These are phyloP conservation scores for Leguminivora glycinivorella DNA, from an alignment of 1,140 invertebrate species.

Conservation along the genomic window DNA sequence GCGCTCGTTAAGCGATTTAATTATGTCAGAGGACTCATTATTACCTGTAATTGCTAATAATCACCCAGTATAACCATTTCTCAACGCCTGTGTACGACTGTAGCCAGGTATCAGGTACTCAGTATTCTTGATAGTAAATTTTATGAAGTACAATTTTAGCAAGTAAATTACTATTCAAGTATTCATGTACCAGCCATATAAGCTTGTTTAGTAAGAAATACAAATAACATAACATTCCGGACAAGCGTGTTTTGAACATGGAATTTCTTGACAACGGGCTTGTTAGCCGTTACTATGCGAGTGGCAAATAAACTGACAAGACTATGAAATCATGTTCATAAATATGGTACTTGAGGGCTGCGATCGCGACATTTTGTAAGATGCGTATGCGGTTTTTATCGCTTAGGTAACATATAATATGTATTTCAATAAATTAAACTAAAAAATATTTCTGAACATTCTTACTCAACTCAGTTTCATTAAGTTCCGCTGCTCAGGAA, in stretches of 20 bases:
- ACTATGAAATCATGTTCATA: constrained; percentile 20
- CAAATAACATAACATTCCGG: constrained; percentile 22
- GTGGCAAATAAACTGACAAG: constrained; percentile 26
- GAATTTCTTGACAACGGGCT: constrained; percentile 9
- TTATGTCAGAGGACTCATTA: neutral
- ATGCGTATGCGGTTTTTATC: neutral
- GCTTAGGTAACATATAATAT: neutral
- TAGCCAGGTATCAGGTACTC: neutral
- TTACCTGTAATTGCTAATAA: neutral
- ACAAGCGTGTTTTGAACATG: constrained; percentile 18
- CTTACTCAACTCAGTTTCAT: too few species aligned
- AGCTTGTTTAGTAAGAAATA: constrained; percentile 25
- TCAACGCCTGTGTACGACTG: neutral
- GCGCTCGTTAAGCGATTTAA: neutral
- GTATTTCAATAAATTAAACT: neutral
- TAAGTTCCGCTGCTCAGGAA: too few species aligned
- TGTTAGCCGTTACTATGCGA: constrained; percentile 22
- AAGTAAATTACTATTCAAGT: constrained; percentile 6
- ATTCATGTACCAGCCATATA: neutral
- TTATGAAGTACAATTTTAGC: neutral
- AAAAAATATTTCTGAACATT: too few species aligned
- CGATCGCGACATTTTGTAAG: constrained; percentile 11
- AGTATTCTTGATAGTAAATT: neutral
- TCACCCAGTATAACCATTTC: neutral
- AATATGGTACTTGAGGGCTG: constrained; percentile 3